Evolutionary conservation across 2,888 invertebrate genomes (phyloP), one percentile per base, ranked within the genome.

Genomic region (Tuberolachnus salignus): DNA sequence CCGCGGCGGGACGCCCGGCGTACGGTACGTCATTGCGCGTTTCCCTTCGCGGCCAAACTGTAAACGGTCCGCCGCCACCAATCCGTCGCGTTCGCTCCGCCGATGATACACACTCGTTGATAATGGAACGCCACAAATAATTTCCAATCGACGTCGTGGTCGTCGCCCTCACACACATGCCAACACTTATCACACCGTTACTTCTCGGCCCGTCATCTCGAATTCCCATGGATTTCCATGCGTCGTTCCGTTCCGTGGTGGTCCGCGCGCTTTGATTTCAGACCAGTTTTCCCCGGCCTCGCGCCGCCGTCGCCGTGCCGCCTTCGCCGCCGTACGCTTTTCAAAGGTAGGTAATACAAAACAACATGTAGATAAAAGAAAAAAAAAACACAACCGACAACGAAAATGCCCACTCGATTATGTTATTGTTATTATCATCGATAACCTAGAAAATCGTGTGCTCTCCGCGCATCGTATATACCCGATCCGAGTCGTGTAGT

Each of bases 1-100:
- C n/a, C 42, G n/a, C 26, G 14, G 26, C 26, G 19, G 19, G 19
- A 34, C 72, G 61, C 19, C 14, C 57, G 44, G 57, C 14, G n/a
- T n/a, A 34, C 49, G 19, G 63, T 42, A 51, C 63, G 67, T 78
- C 78, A 59, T 78, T 69, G 10, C 57, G 59, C 57, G 57, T 51
- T 78, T 78, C 78, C 67, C 51, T 34, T 59, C 49, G 21, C 78
- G 78, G 69, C 69, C 61, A 69, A 78, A 78, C 78, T 69, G 78
- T 78, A 78, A 67, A 69, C 34, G 49, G n/a, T 6, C 6, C 34
- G 34, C 34, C 34, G 34, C 34, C n/a, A n/a, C n/a, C n/a, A n/a
- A n/a, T n/a, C n/a, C 73, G 59, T 19, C 34, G 51, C 34, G 67
- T 49, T 67, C 67, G 57, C 21, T 69, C 59, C n/a, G 49, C 55